Conservation (phyloP, 2,113 vertebrate genomes). For the Mesocricetus auratus region DNA sequence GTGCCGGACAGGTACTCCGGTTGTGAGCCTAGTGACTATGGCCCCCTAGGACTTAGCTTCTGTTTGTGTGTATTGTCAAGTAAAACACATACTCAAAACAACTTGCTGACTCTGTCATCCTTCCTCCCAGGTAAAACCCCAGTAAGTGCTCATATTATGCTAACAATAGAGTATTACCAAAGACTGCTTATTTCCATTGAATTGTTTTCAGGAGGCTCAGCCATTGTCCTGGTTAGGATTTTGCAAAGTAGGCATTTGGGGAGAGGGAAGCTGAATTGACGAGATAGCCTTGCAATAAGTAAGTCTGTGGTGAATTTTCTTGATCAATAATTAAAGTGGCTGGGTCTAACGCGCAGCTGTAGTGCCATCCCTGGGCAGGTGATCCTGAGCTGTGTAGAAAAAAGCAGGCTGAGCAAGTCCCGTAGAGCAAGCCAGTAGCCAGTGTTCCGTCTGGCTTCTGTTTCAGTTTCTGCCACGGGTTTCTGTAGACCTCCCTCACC, state of each 20-base stretch:
- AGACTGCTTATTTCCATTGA: slow-evolving; percentile 27
- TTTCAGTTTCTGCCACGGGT: neutral
- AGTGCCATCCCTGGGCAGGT: neutral
- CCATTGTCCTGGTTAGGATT: neutral
- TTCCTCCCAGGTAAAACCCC: too few relatives aligned
- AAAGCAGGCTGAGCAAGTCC: neutral
- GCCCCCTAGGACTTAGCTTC: too few relatives aligned
- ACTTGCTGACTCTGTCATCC: too few relatives aligned
- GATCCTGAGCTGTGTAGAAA: neutral
- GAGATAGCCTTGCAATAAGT: too few relatives aligned
- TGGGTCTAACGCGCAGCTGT: neutral
- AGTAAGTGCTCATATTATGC: neutral
- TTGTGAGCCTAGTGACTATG: too few relatives aligned
- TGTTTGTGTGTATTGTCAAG: too few relatives aligned
- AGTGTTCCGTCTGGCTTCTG: neutral
- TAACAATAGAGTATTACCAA: neutral
- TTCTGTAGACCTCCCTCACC: neutral
- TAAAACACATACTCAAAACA: too few relatives aligned
- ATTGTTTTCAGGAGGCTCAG: neutral
- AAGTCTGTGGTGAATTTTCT: too few relatives aligned
- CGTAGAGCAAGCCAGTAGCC: neutral
- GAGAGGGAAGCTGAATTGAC: neutral
- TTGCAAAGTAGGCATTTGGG: neutral
- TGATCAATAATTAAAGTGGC: neutral
- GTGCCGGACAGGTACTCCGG: too few relatives aligned